Evolutionary conservation across 1,140 invertebrate species (phyloP).

Genomic region (Hylaeus volcanicus): DNA sequence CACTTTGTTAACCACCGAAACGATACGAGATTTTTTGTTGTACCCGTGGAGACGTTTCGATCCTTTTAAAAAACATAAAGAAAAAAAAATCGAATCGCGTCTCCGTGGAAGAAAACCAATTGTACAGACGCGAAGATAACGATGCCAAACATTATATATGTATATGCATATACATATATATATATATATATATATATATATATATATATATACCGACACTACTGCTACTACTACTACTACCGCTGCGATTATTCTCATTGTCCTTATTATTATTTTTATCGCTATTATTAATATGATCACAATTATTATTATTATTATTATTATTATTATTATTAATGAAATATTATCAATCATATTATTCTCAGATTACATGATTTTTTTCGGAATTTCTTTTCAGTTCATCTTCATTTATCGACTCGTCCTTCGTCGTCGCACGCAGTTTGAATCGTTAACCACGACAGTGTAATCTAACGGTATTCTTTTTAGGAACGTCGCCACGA

Average conservation of each 20-base stretch:
- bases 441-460: not conserved
- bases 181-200: slow-evolving; percentile 62
- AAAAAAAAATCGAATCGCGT: slow-evolving; percentile 32
- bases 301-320: slow-evolving; percentile 61
- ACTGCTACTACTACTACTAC: slow-evolving; percentile 65
- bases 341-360: slow-evolving; percentile 67
- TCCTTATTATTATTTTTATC: slow-evolving; percentile 58
- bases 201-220: slow-evolving; percentile 64
- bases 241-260: slow-evolving; percentile 65
- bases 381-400: slow-evolving; percentile 47
- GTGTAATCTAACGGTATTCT: too few species aligned
- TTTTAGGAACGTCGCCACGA: too few species aligned
- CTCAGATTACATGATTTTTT: slow-evolving; percentile 71
- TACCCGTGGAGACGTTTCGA: not conserved
- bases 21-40: slow-evolving; percentile 5
- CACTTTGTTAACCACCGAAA: slow-evolving; percentile 35
- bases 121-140: slow-evolving; percentile 77
- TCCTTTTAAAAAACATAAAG: slow-evolving; percentile 21
- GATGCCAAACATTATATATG: slow-evolving; percentile 78
- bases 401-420: too few species aligned
- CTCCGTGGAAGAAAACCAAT: slow-evolving; percentile 51
- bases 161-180: too few species aligned
- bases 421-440: not conserved
- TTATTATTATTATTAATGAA: slow-evolving; percentile 52
- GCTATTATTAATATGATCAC: slow-evolving; percentile 64